Evolutionary conservation across 2,797 vertebrate genomes (phyloP).

Genomic region (Pteropus rufus): DNA sequence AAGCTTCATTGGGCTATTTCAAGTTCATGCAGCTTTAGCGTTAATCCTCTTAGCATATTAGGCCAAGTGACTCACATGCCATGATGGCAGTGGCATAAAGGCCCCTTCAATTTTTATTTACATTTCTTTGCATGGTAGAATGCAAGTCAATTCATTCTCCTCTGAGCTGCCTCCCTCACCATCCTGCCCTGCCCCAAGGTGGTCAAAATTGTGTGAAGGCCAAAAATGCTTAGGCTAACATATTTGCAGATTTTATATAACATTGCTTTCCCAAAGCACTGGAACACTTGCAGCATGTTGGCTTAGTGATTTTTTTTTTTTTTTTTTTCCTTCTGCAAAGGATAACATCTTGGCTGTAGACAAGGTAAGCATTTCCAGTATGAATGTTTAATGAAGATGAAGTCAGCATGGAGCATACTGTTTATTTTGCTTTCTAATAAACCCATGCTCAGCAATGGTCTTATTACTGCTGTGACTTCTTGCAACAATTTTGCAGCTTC

Average conservation of each 20-base stretch:
- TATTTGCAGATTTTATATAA: conserved; percentile 56
- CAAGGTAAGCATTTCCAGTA: conserved; percentile 65
- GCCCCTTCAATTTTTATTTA: conserved; percentile 79
- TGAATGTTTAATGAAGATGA: conserved; percentile 79
- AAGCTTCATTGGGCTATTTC: conserved; percentile 79
- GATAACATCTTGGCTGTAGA: conserved; percentile 69
- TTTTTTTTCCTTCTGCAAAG: conserved; percentile 58
- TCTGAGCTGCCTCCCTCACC: conserved; percentile 37
- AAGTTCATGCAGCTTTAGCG: conserved; percentile 79
- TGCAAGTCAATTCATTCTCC: conserved; percentile 65
- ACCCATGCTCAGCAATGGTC: conserved; percentile 67
- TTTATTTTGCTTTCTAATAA: conserved; percentile 81
- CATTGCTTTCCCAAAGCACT: conserved; percentile 38
- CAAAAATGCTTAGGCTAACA: conserved; percentile 54
- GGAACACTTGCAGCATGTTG: neutral
- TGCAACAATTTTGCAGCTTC: conserved; percentile 38
- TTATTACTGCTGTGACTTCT: conserved; percentile 57
- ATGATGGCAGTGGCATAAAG: conserved; percentile 74
- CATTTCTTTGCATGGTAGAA: conserved; percentile 61
- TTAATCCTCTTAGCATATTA: conserved; percentile 85
- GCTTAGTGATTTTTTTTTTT: conserved; percentile 39
- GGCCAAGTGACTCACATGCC: conserved; percentile 77
- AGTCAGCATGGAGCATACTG: conserved; percentile 70
- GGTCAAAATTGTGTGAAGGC: conserved; percentile 46
- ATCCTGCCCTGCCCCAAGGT: conserved; percentile 19